phyloP scores from a whole-genome alignment of 2,797 vertebrate species.

The Phoebastria nigripes region DNA sequence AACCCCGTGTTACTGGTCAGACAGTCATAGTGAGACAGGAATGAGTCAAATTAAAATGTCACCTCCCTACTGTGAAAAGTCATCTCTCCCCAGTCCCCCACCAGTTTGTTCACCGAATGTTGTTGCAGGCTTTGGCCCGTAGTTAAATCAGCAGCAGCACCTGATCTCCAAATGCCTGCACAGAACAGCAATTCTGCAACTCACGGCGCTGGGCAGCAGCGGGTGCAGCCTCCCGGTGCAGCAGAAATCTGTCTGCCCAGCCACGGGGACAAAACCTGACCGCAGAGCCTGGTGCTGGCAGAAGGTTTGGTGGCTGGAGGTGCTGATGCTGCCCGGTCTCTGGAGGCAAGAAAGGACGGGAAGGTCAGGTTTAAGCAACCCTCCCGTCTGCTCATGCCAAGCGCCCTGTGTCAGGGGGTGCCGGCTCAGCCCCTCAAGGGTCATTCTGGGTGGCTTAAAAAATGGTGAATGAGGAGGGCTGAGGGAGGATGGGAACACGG shows the following conservation, averaged over 20 bases:
- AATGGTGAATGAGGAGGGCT: background rate
- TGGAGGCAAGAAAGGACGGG: background rate
- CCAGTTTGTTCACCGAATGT: background rate
- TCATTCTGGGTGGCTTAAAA: background rate
- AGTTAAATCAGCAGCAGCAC: background rate
- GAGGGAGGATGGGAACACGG: background rate
- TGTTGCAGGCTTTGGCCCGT: background rate
- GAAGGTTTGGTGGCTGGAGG: background rate
- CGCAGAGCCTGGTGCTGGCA: background rate
- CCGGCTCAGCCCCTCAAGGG: background rate
- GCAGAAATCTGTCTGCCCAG: background rate
- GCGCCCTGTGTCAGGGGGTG: background rate
- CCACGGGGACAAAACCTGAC: background rate
- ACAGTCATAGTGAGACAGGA: background rate
- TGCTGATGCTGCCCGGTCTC: background rate
- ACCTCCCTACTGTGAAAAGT: background rate
- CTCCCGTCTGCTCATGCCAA: background rate
- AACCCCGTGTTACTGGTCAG: background rate
- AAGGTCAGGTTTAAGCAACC: background rate
- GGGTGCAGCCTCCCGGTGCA: background rate
- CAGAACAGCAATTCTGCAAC: background rate
- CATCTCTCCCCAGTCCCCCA: background rate
- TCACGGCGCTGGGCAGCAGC: background rate
- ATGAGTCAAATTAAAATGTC: constrained; percentile 22
- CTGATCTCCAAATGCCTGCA: background rate